Evolutionary conservation across 2,797 vertebrate species (phyloP), one percentile per base, ranked within the genome.

Genomic region (Diplodus sargus): DNA sequence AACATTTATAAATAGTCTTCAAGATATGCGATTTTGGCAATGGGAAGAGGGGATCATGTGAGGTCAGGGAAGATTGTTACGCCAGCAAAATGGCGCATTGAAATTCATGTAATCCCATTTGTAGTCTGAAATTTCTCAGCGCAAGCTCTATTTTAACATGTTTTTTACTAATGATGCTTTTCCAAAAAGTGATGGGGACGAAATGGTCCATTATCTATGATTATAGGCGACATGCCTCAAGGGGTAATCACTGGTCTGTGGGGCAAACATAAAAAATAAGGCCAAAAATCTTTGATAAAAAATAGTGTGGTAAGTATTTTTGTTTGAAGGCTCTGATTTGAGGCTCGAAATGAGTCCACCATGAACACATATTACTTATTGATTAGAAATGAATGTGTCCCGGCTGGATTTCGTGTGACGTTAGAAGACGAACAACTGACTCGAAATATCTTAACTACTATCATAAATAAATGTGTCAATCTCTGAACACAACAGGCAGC

Each of bases 401-500:
- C 71, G 28, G 28, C 42, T 60, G 57, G 53, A 51, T 54, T 66
- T 52, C 11, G 48, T 25, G 8, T 65, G 23, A 62, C 20, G 70
- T 58, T 45, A 45, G 13, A 64, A 49, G 20, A n/a, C 34, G 76
- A 78, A 28, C 28, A 3, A 83, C 66, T 20, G 11, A 20, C 65
- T 14, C 51, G 23, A 67, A 58, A 49, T 43, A 61, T 75, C 57
- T 52, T 11, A 74, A 65, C 15, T 15, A 12, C 54, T 67, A 23
- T 63, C 58, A 48, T 49, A 62, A 67, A 48, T 49, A 62, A 64
- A 68, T 64, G 73, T 73, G 30, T 76, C 34, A 67, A 74, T 65
- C 66, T 13, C 72, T 66, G 69, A 80, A 80, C 68, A 85, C 73
- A 73, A 75, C 75, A 81, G 72, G 51, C 60, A 6, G 64, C 69